Evolutionary conservation across 2,888 invertebrate species (phyloP).

Genomic region (Bruchidius siliquastri): DNA sequence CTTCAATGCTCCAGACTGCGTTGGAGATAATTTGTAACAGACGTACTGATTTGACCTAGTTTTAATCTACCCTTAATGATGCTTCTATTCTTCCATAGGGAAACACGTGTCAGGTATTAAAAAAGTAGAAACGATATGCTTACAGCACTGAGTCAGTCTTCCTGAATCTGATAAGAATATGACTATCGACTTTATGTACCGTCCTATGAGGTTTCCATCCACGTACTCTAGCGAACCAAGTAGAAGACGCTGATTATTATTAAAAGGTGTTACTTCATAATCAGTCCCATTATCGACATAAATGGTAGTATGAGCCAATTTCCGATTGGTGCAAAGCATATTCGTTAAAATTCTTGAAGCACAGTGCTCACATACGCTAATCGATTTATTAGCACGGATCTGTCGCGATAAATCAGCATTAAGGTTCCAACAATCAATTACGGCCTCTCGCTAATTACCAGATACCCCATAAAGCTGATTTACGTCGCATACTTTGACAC

Average conservation of each 20-base stretch:
- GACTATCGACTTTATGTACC: too few relatives aligned
- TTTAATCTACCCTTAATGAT: too few relatives aligned
- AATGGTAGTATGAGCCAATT: neutral
- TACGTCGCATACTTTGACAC: constrained; percentile 21
- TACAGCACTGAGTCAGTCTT: too few relatives aligned
- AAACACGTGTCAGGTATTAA: too few relatives aligned
- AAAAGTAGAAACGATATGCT: too few relatives aligned
- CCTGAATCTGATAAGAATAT: too few relatives aligned
- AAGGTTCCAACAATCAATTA: constrained; percentile 42
- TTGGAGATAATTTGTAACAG: too few relatives aligned
- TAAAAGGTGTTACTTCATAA: neutral
- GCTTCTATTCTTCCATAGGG: too few relatives aligned
- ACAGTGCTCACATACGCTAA: neutral
- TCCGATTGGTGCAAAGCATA: neutral
- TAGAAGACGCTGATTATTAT: neutral
- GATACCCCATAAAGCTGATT: constrained; percentile 39
- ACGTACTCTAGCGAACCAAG: too few relatives aligned
- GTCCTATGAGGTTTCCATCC: too few relatives aligned
- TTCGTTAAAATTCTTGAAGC: neutral
- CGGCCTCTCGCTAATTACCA: constrained; percentile 41
- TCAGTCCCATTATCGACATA: neutral
- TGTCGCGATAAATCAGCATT: constrained; percentile 38
- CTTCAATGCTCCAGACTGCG: too few relatives aligned
- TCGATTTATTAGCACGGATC: neutral
- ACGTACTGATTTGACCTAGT: too few relatives aligned